Percentiles rank a stretch among this genome's conserved stretches.
These are phyloP conservation scores for Valencia hispanica DNA, from an alignment of 2,797 vertebrate genomes.

Conservation along the genomic window DNA sequence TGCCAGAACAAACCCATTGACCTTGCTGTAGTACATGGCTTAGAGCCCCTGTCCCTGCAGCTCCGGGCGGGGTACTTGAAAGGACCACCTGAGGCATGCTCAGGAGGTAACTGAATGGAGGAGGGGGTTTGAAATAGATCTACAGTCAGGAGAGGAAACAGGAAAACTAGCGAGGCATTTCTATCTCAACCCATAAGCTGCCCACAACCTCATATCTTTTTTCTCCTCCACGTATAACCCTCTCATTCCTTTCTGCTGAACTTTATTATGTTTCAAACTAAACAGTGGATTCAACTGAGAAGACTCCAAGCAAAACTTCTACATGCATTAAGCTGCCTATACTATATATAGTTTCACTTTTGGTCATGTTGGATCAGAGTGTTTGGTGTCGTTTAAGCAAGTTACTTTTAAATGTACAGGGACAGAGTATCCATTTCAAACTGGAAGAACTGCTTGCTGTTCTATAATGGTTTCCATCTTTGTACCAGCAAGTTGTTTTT, in stretches of 20 bases:
- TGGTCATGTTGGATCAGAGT: slow-evolving; percentile 36
- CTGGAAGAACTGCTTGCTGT: slow-evolving; percentile 69
- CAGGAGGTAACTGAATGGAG: slow-evolving; percentile 14
- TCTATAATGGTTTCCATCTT: slow-evolving; percentile 69
- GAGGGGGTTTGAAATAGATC: slow-evolving; percentile 17
- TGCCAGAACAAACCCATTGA: slow-evolving; percentile 72
- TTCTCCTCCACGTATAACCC: slow-evolving; percentile 26
- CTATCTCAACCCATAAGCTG: slow-evolving; percentile 52
- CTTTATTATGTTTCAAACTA: slow-evolving; percentile 4
- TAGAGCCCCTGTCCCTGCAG: slow-evolving; percentile 26
- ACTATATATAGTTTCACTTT: slow-evolving; percentile 16
- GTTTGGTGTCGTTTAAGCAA: slow-evolving; percentile 35
- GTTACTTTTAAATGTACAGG: slow-evolving; percentile 53
- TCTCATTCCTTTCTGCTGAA: not conserved
- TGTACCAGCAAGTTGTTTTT: slow-evolving; percentile 43
- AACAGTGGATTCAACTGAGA: slow-evolving; percentile 5
- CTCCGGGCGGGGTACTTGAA: slow-evolving; percentile 21
- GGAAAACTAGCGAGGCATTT: slow-evolving; percentile 53
- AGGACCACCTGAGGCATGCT: slow-evolving; percentile 53
- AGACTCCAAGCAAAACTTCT: not conserved
- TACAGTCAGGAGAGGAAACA: slow-evolving; percentile 21
- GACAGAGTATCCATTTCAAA: slow-evolving; percentile 73
- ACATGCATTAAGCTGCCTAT: slow-evolving; percentile 10
- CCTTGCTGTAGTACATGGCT: slow-evolving; percentile 55
- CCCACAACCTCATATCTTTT: slow-evolving; percentile 50